A percentile compares a stretch with the other conserved stretches of the same genome.
Evolutionary conservation across 2,797 vertebrate genomes (phyloP).

Genomic region (Lepus oiostolus): DNA sequence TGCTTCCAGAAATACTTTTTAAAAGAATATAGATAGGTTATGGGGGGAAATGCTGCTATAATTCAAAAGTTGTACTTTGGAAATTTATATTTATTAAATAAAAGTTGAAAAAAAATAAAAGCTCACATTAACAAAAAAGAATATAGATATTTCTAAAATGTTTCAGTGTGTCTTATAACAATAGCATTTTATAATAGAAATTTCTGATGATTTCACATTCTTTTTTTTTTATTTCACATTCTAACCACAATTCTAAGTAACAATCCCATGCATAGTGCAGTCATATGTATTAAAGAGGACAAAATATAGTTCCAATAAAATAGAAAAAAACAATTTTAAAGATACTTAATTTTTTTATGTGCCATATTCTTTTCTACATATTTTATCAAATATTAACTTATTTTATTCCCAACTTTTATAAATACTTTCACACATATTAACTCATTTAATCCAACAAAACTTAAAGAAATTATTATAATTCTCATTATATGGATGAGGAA

Average conservation of each 20-base stretch:
- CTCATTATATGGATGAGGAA: neutral
- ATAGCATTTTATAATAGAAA: conserved; percentile 6
- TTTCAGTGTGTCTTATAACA: conserved; percentile 8
- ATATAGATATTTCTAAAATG: conserved; percentile 48
- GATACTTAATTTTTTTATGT: neutral
- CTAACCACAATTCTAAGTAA: conserved; percentile 45
- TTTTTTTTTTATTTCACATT: neutral
- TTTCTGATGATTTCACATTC: conserved; percentile 17
- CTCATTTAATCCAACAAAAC: neutral
- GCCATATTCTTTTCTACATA: neutral
- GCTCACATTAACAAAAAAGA: too few relatives aligned
- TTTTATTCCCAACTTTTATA: neutral
- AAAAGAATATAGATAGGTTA: neutral
- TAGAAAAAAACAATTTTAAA: neutral
- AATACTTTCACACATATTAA: neutral
- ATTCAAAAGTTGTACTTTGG: too few relatives aligned
- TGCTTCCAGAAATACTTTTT: conserved; percentile 29
- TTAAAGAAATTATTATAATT: conserved; percentile 30
- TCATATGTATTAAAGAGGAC: conserved; percentile 19
- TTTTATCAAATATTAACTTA: neutral
- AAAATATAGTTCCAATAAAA: conserved; percentile 33
- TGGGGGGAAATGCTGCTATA: too few relatives aligned
- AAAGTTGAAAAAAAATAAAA: too few relatives aligned
- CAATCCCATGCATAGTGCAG: neutral
- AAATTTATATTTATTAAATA: too few relatives aligned